Percentiles rank a stretch among this genome's conserved stretches.
phyloP scores from a whole-genome alignment of 64 coral and sea anemone genomes.

The Pocillopora damicornis region DNA sequence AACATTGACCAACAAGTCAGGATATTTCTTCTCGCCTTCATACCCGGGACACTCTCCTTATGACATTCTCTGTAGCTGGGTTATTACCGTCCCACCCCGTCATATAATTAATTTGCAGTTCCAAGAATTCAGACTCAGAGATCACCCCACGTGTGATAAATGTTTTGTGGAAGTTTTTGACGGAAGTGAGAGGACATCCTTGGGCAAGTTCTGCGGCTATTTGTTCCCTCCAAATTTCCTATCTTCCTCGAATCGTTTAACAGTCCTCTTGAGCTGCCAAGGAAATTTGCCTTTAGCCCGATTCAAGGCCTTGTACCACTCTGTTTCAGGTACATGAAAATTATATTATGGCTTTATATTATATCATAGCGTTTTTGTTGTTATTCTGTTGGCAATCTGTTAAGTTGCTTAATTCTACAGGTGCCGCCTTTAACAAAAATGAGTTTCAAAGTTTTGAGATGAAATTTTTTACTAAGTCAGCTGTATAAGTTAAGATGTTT shows the following conservation, averaged over 20 bases:
- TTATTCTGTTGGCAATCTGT: not conserved
- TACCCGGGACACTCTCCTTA: not conserved
- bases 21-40: conserved; percentile 5
- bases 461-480: no score
- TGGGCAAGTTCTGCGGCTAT: conserved; percentile 21
- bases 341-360: not conserved
- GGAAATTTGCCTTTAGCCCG: not conserved
- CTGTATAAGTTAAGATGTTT: no score
- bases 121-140: not conserved
- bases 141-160: not conserved
- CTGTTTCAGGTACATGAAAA: conserved; percentile 1
- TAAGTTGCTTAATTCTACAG: not conserved
- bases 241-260: not conserved
- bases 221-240: not conserved
- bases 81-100: not conserved
- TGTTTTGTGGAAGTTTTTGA: conserved; percentile 10
- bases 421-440: no score
- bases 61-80: not conserved
- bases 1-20: not conserved
- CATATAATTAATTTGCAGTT: not conserved
- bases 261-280: not conserved
- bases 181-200: not conserved
- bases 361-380: not conserved
- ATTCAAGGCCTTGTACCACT: conserved; percentile 10
- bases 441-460: no score